Evolutionary conservation across 2,113 vertebrate genomes (phyloP), one percentile per base, ranked within the genome.

Genomic region (Hippotragus niger): DNA sequence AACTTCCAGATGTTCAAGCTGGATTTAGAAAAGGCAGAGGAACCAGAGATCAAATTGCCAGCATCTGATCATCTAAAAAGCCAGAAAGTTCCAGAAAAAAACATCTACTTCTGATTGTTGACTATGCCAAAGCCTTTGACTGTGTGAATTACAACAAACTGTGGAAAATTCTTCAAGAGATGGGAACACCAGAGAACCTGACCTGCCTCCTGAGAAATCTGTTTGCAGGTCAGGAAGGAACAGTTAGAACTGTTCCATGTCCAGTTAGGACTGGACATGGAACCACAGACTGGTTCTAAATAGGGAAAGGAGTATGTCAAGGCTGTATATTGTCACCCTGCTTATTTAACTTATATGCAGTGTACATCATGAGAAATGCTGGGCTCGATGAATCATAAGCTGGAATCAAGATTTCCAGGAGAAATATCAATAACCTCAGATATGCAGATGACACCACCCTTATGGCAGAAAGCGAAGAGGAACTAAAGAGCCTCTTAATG

Each of bases 31-130:
- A 67, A 21, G 17, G 17, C 64, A 67, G 64, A 36, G 8, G 64
- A 67, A 36, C 9, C 8, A 67, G n/a, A 17, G 4, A 36, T 67
- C n/a, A 11, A 36, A 36, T 67, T 36, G 64, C 17, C 64, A 67
- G 1, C 33, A 67, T 36, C 4, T 0, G 17, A 36, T 67, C 64
- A 36, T 36, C 0, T 0, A 36, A 67, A 67, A 36, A 11, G 17
- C n/a, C 36, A 19, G 8, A 67, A 17, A 67, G 8, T 36, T 67
- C 7, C 33, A 21, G 33, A 36, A 10, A 7, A 7, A n/a, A 21
- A 36, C 9, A 67, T 11, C 64, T 21, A 11, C 2, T 67, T 36
- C 17, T 71, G 64, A n/a, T 36, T 71, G 2, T 21, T 36, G n/a
- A 71, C 64, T 67, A 36, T 21, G 64, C 7, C n/a, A 67, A 36